Percentiles rank a stretch among this genome's conserved stretches.
These are phyloP conservation scores for Pseudochaenichthys georgianus DNA, from an alignment of 2,797 vertebrate genomes.

Conservation along the genomic window DNA sequence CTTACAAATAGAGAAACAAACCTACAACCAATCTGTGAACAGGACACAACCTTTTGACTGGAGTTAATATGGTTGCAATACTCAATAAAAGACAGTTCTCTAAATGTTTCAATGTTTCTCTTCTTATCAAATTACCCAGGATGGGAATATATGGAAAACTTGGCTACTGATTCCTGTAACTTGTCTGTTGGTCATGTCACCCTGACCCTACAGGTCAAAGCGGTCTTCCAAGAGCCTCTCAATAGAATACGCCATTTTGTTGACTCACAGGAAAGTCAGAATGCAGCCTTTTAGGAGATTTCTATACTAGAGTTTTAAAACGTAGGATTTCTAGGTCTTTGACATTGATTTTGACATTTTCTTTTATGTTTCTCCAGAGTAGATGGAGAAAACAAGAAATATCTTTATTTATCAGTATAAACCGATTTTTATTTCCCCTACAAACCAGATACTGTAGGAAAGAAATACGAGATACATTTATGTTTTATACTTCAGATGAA, in stretches of 20 bases:
- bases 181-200: background rate
- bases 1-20: too few relatives aligned
- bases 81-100: background rate
- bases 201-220: background rate
- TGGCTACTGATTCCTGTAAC: background rate
- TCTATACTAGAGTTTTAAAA: too few relatives aligned
- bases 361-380: background rate
- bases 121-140: background rate
- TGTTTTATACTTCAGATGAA: background rate
- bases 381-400: background rate
- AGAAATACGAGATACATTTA: background rate
- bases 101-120: background rate
- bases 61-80: too few relatives aligned
- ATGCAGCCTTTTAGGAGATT: too few relatives aligned
- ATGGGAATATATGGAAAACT: background rate
- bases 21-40: too few relatives aligned
- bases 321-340: background rate
- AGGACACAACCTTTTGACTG: too few relatives aligned
- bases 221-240: background rate
- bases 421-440: background rate
- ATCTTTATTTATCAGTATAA: background rate
- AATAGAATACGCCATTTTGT: background rate
- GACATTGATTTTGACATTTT: background rate
- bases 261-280: too few relatives aligned
- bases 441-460: background rate